Evolutionary conservation across 2,113 vertebrate genomes (phyloP).

Genomic region (Pavo muticus): DNA sequence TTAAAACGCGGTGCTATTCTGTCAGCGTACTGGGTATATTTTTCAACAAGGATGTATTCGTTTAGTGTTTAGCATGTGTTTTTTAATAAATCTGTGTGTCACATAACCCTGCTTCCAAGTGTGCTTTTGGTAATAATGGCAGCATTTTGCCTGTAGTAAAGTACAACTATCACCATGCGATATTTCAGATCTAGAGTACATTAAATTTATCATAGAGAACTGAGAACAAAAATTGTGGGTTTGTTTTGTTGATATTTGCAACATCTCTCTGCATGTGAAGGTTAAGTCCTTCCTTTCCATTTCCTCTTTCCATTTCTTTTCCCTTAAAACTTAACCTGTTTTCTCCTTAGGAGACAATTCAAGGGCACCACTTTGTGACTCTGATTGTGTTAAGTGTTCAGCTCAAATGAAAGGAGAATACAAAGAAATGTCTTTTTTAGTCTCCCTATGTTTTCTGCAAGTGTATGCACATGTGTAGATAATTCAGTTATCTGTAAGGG

Average conservation of each 20-base stretch:
- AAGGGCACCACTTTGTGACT: slow-evolving; percentile 29
- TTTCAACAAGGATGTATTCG: background rate
- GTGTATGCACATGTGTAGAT: background rate
- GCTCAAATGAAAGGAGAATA: slow-evolving; percentile 14
- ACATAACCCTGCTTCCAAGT: background rate
- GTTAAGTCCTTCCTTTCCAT: background rate
- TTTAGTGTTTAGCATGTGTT: background rate
- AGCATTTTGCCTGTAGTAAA: background rate
- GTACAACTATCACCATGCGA: background rate
- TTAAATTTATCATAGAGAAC: background rate
- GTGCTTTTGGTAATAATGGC: background rate
- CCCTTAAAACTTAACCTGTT: slow-evolving; percentile 52
- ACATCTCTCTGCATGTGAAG: background rate
- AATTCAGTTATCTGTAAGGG: background rate
- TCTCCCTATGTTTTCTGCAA: background rate
- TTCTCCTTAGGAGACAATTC: slow-evolving; percentile 16
- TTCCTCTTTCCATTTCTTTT: background rate
- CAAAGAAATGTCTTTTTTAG: slow-evolving; percentile 22
- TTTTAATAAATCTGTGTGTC: background rate
- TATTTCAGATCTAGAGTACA: background rate
- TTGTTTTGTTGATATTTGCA: background rate
- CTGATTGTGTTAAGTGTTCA: slow-evolving; percentile 15
- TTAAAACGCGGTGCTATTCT: background rate
- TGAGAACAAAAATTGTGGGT: background rate
- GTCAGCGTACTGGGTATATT: background rate